These are phyloP conservation scores for Erebia ligea DNA, from an alignment of 2,888 invertebrate genomes.

Conservation along the genomic window DNA sequence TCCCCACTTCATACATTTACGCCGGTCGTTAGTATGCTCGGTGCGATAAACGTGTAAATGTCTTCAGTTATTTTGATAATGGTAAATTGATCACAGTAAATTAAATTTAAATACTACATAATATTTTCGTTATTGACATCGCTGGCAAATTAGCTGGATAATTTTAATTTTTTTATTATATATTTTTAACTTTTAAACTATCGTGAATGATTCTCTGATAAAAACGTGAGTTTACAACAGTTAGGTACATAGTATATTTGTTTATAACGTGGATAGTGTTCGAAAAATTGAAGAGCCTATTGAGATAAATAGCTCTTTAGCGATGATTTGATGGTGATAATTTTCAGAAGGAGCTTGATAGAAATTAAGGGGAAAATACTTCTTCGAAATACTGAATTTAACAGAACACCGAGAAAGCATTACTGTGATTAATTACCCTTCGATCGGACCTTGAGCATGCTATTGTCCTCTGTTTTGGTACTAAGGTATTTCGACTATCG, in stretches of 20 bases:
- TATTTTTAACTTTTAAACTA: no score
- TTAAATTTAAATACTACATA: constrained; percentile 14
- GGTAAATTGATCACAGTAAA: constrained; percentile 38
- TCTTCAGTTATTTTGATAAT: constrained; percentile 19
- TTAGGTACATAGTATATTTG: neutral
- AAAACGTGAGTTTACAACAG: no score
- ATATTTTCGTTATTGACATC: neutral
- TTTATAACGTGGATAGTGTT: neutral
- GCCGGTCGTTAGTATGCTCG: constrained; percentile 34
- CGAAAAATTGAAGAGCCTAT: neutral
- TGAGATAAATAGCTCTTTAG: constrained; percentile 3
- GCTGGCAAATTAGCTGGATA: neutral
- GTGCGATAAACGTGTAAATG: constrained; percentile 27
- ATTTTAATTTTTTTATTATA: neutral
- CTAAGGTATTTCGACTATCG: constrained; percentile 45
- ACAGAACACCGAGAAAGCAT: neutral
- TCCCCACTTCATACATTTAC: constrained; percentile 53
- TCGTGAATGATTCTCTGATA: no score
- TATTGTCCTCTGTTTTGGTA: constrained; percentile 55
- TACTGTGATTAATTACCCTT: constrained; percentile 37
- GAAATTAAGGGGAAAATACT: neutral
- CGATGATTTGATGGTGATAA: neutral
- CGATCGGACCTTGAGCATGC: constrained; percentile 51
- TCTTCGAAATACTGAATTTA: neutral
- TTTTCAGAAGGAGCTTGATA: neutral